These are phyloP conservation scores for Erebia epiphron DNA, from an alignment of 2,888 invertebrate genomes.

Conservation along the genomic window DNA sequence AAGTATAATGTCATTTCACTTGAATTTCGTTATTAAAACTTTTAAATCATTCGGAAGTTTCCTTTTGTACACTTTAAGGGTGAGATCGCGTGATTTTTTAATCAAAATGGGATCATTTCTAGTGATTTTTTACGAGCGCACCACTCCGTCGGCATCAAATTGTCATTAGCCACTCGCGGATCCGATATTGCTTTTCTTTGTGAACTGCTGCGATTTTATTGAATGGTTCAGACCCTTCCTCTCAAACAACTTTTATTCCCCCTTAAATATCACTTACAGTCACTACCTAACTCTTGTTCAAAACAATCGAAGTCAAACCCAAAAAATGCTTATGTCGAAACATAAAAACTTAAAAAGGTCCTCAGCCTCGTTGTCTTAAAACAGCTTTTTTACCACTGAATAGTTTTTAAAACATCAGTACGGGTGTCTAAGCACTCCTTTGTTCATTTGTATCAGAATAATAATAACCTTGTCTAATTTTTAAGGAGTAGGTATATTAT, in stretches of 20 bases:
- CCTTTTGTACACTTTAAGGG: conserved; percentile 67
- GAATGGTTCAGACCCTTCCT: conserved; percentile 66
- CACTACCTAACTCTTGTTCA: not conserved
- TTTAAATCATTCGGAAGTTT: conserved; percentile 82
- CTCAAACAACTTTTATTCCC: conserved; percentile 39
- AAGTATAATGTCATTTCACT: conserved; percentile 84
- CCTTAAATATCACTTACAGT: conserved; percentile 13
- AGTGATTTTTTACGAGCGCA: conserved; percentile 81
- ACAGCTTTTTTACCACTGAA: conserved; percentile 1
- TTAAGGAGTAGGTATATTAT: too few relatives aligned
- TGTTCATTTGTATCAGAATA: too few relatives aligned
- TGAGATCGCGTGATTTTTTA: conserved; percentile 79
- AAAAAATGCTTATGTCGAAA: not conserved
- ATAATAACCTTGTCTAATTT: too few relatives aligned
- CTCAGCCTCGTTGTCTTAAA: not conserved
- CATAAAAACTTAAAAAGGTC: not conserved
- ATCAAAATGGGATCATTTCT: conserved; percentile 81
- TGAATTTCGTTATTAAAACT: conserved; percentile 83
- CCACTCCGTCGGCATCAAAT: conserved; percentile 77
- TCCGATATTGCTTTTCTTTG: conserved; percentile 80
- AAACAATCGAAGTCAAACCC: too few relatives aligned
- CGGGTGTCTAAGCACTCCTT: too few relatives aligned
- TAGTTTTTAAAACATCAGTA: conserved; percentile 13
- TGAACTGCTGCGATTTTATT: conserved; percentile 72
- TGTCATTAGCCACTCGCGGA: conserved; percentile 80